Base-by-base conservation (phyloP, 2,888 invertebrate genomes). In the Ecdyonurus torrentis region DNA sequence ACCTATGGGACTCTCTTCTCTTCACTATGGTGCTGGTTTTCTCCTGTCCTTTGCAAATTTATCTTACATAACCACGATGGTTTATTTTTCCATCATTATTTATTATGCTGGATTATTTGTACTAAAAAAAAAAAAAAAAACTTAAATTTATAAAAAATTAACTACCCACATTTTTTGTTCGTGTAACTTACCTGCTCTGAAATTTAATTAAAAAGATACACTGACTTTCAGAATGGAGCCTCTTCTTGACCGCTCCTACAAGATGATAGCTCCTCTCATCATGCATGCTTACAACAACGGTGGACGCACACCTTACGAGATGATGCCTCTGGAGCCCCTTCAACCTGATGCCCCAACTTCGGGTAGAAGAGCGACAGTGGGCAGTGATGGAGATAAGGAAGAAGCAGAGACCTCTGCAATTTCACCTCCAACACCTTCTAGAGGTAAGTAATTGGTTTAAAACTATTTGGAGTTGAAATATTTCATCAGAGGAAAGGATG, bases 191-290 rank as follows among this genome's bases (percentile, higher is more conserved):
- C 2, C 20, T 50, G 1, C 23, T 37, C 37, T 25, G n/a, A 22
- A 25, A 50, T 3, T 25, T n/a, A 23, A 7, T 58, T 53, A 65
- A 18, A 50, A 18, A 25, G 19, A 23, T 23, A 23, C 19, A 55
- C 61, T 61, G 58, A 24, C 53, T 65, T 68, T n/a, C 68, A 75
- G 84, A 68, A 75, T 84, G 73, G 84, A 84, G 71, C 84, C 84
- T 25, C 74, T 84, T 61, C 72, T 84, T 61, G 76, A 81, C 66
- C 78, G 79, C 65, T 79, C 78, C 61, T 84, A 83, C 68, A 75
- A 78, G 52, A 77, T 77, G 67, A 76, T 83, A 52, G 78, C 79
- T 64, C 84, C 84, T 52, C 74, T 84, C 63, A 73, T 76, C 22
- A 81, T 84, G 65, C 79, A 81, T 62, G 74, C 78, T 1, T 79